Percentiles rank a stretch among this genome's conserved stretches.
Conservation (phyloP, 2,888 invertebrate genomes). For the Abrostola tripartita region DNA sequence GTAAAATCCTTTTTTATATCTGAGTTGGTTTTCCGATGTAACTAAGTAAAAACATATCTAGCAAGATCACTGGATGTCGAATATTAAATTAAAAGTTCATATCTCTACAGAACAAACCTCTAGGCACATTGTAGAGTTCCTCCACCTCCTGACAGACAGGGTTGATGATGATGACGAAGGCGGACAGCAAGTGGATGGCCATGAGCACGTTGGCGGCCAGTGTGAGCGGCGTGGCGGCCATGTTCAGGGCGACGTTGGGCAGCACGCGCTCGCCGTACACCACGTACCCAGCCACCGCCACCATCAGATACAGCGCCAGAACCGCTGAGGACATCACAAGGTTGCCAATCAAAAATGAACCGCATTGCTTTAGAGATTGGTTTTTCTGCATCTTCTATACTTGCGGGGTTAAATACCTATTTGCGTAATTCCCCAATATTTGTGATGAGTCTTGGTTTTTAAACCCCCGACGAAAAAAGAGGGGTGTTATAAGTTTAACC, state of each 20-base stretch:
- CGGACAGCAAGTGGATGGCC: constrained; percentile 90
- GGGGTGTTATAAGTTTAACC: too few relatives aligned
- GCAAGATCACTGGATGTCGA: neutral
- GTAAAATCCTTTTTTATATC: neutral
- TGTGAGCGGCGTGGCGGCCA: constrained; percentile 86
- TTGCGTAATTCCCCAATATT: too few relatives aligned
- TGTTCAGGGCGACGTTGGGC: constrained; percentile 89
- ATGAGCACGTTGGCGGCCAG: constrained; percentile 89
- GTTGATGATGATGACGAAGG: constrained; percentile 91
- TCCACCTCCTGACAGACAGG: constrained; percentile 92
- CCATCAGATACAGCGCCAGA: constrained; percentile 88
- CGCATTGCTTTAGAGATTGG: too few relatives aligned
- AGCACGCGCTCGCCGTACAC: constrained; percentile 89
- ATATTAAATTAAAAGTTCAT: neutral
- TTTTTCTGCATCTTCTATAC: too few relatives aligned
- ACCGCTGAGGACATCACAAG: constrained; percentile 79
- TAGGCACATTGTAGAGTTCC: constrained; percentile 89
- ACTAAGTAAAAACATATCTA: too few relatives aligned
- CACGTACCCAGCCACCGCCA: constrained; percentile 89
- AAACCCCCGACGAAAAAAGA: too few relatives aligned
- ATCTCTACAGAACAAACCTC: constrained; percentile 75
- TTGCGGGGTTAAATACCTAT: too few relatives aligned
- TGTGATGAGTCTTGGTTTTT: too few relatives aligned
- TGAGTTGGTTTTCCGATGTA: too few relatives aligned
- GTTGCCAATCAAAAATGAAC: too few relatives aligned